These are phyloP conservation scores for Promerops cafer DNA, from an alignment of 2,113 vertebrate species.

Conservation along the genomic window DNA sequence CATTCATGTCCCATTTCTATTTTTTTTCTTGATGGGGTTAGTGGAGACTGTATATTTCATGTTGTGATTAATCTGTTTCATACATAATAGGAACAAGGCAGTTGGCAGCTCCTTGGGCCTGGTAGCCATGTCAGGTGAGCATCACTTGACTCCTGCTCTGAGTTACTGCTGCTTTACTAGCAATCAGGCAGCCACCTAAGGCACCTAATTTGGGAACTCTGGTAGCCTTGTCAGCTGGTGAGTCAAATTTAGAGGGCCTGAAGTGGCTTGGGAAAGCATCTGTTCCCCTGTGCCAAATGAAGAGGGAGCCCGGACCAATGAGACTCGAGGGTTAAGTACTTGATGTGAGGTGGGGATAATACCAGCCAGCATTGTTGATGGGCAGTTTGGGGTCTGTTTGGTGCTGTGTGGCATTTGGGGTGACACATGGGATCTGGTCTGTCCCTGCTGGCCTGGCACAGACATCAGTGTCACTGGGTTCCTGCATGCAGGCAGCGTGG, in stretches of 20 bases:
- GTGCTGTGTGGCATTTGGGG: not conserved
- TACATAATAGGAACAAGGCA: not conserved
- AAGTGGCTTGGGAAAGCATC: not conserved
- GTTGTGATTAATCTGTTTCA: not conserved
- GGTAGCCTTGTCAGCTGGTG: not conserved
- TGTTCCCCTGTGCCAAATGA: not conserved
- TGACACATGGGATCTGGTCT: not conserved
- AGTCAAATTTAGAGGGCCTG: not conserved
- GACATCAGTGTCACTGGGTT: not conserved
- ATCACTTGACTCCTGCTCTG: not conserved
- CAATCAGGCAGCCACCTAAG: not conserved
- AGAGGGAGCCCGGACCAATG: not conserved
- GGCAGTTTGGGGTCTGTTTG: not conserved
- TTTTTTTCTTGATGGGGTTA: not conserved
- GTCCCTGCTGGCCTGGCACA: not conserved
- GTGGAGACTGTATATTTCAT: not conserved
- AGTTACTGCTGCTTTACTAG: not conserved
- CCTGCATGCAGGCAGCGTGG: not conserved
- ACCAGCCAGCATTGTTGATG: not conserved
- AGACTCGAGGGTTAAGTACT: accelerated
- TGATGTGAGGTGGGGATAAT: accelerated
- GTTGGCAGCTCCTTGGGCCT: not conserved
- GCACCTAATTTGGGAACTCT: not conserved
- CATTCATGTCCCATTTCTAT: not conserved
- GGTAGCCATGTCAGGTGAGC: not conserved